A percentile compares a stretch with the other conserved stretches of the same genome.
Conservation (phyloP, 1,140 invertebrate genomes). For the Camponotus vicinus region DNA sequence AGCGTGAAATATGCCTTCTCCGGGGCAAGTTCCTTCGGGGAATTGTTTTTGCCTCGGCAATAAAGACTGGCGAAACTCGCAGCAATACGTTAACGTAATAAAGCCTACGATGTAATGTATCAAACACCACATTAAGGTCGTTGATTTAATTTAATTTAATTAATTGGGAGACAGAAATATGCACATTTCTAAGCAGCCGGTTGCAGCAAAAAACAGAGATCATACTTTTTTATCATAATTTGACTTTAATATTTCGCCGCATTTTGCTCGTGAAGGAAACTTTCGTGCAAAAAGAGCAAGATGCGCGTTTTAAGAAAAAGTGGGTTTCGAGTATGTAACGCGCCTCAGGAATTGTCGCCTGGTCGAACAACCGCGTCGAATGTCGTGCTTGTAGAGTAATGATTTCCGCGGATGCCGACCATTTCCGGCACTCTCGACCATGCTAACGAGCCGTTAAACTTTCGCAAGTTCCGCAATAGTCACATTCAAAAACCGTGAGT, state of each 20-base stretch:
- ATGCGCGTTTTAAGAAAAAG: background rate
- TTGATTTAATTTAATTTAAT: slow-evolving; percentile 18
- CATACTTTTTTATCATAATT: background rate
- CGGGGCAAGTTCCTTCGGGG: background rate
- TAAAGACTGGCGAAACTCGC: slow-evolving; percentile 21
- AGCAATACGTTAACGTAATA: background rate
- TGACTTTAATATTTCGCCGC: background rate
- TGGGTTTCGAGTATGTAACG: background rate
- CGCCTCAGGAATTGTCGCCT: background rate
- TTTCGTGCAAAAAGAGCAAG: background rate
- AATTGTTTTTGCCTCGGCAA: slow-evolving; percentile 27
- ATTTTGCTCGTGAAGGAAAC: slow-evolving; percentile 10
- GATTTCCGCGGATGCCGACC: slow-evolving; percentile 55
- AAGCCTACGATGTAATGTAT: background rate
- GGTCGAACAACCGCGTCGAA: slow-evolving; percentile 27
- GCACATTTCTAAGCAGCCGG: background rate
- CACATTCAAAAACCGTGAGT: background rate
- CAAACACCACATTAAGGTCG: background rate
- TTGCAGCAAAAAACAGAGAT: background rate
- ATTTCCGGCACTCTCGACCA: slow-evolving; percentile 60
- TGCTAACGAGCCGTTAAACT: slow-evolving; percentile 65
- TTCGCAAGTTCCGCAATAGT: slow-evolving; percentile 21
- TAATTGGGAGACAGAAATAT: background rate
- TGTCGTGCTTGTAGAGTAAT: slow-evolving; percentile 54
- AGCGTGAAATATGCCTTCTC: slow-evolving; percentile 49